Evolutionary conservation across 2,888 invertebrate genomes (phyloP).

Genomic region (Scaptomyza tumidula): DNA sequence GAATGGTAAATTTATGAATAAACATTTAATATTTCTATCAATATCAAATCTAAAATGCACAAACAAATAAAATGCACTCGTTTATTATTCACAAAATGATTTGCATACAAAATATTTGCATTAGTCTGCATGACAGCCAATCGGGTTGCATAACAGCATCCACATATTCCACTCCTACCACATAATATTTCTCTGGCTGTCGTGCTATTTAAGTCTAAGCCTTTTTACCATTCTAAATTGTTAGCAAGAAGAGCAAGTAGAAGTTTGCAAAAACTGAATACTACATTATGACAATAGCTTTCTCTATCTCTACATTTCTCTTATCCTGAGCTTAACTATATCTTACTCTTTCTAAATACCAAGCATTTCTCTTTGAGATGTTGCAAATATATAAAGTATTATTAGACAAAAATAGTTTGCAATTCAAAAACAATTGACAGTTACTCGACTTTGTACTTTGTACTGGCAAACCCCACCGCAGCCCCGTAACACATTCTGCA

Average conservation of each 20-base stretch:
- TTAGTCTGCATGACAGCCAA: constrained; percentile 32
- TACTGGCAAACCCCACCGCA: not conserved
- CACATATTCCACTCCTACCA: not conserved
- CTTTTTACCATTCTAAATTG: constrained; percentile 23
- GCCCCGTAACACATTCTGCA: not conserved
- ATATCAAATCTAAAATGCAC: constrained; percentile 4
- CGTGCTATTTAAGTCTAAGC: constrained; percentile 27
- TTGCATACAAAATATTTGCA: constrained; percentile 37
- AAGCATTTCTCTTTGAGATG: not conserved
- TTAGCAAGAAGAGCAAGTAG: not conserved
- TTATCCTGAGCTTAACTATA: too few relatives aligned
- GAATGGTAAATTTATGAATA: constrained; percentile 1
- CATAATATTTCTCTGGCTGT: constrained; percentile 8
- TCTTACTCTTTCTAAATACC: not conserved
- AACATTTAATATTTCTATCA: not conserved
- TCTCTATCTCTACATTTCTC: not conserved
- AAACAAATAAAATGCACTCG: constrained; percentile 27
- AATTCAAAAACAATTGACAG: constrained; percentile 50
- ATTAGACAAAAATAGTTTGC: constrained; percentile 7
- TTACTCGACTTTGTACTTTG: constrained; percentile 6
- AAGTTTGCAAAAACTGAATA: constrained; percentile 28
- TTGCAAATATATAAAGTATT: not conserved
- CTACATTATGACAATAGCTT: constrained; percentile 38
- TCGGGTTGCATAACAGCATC: constrained; percentile 22
- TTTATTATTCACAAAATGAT: constrained; percentile 23